A percentile compares a stretch with the other conserved stretches of the same genome.
Conservation (phyloP, 1,140 invertebrate species). For the Pseudomyrmex concolor region DNA sequence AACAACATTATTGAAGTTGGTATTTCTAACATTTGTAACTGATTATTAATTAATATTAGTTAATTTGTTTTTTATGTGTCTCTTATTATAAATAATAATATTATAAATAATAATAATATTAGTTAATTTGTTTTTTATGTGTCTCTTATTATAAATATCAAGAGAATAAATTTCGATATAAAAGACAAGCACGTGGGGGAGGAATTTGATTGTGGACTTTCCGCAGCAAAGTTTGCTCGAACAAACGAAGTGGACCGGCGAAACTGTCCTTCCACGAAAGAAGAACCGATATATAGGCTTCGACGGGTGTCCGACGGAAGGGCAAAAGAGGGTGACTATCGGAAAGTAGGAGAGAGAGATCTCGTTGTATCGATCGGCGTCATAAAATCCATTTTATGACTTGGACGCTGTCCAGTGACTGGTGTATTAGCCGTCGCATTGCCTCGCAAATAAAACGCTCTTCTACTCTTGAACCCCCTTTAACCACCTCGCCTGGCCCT, state of each 20-base stretch:
- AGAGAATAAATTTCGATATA: background rate
- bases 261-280: slow-evolving; percentile 51
- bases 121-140: no score
- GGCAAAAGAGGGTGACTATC: slow-evolving; percentile 60
- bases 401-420: slow-evolving; percentile 85
- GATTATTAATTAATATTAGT: no score
- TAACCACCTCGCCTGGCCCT: slow-evolving; percentile 72
- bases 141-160: no score
- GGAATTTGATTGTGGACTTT: slow-evolving; percentile 54
- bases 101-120: no score
- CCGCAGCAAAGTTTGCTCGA: slow-evolving; percentile 40
- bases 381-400: slow-evolving; percentile 85
- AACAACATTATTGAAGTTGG: no score
- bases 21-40: no score
- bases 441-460: slow-evolving; percentile 81
- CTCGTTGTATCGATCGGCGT: slow-evolving; percentile 84
- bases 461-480: slow-evolving; percentile 79
- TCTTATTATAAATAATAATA: no score
- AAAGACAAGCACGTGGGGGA: slow-evolving; percentile 39
- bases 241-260: slow-evolving; percentile 67
- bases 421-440: slow-evolving; percentile 83
- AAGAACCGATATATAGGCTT: slow-evolving; percentile 66
- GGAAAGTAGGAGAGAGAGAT: slow-evolving; percentile 77
- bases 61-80: no score
- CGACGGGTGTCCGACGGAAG: slow-evolving; percentile 59